Conservation (phyloP, 2,888 invertebrate species). For the Crepidodera aurea region DNA sequence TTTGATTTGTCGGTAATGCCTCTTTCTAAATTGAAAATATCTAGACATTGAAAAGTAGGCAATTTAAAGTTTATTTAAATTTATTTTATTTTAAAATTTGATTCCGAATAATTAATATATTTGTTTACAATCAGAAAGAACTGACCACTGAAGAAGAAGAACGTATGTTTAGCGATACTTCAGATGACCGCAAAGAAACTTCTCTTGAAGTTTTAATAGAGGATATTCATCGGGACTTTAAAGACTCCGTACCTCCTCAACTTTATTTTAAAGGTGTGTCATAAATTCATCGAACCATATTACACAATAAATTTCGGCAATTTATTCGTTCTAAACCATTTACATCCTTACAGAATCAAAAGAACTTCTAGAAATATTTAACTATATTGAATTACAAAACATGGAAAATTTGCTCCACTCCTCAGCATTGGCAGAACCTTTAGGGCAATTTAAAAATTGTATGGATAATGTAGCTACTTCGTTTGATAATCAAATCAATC, state of each 20-base stretch:
- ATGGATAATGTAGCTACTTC: constrained; percentile 61
- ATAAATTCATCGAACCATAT: neutral
- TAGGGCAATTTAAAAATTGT: constrained; percentile 62
- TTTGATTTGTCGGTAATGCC: neutral
- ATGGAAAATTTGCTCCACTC: constrained; percentile 70
- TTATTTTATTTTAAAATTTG: too few relatives aligned
- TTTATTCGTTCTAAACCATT: neutral
- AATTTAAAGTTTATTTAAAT: too few relatives aligned
- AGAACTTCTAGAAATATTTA: constrained; percentile 67
- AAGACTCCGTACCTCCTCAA: constrained; percentile 61
- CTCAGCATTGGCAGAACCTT: constrained; percentile 65
- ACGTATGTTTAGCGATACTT: constrained; percentile 26
- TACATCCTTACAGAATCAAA: constrained; percentile 57
- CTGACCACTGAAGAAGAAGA: neutral
- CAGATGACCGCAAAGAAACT: constrained; percentile 50
- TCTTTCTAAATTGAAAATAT: too few relatives aligned
- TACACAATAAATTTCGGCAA: too few relatives aligned
- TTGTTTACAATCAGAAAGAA: neutral
- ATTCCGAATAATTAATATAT: neutral
- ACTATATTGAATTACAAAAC: constrained; percentile 70
- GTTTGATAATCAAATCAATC: constrained; percentile 58
- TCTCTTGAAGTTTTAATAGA: constrained; percentile 59
- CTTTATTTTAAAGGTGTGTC: constrained; percentile 64
- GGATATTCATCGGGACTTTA: constrained; percentile 63
- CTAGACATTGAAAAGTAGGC: too few relatives aligned